Base-by-base conservation (phyloP, 1,140 invertebrate genomes). In the Leptinotarsa undecemlineata region DNA sequence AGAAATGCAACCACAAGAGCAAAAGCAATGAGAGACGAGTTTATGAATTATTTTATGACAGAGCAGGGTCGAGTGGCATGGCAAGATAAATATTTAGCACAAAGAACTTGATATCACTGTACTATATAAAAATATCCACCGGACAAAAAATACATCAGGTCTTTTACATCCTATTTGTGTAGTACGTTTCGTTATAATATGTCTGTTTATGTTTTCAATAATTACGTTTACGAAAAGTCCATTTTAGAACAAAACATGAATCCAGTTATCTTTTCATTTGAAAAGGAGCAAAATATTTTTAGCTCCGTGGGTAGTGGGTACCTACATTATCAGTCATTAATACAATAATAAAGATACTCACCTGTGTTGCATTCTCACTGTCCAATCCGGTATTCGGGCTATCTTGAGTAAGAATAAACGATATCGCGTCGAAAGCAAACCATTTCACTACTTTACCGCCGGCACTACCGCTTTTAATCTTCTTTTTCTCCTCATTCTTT, bases 21-120 rank as follows among this genome's bases (percentile, higher is more conserved):
- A 68, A 68, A 68, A 68, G 66, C 20, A 68, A 47, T 68, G 20
- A 68, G 20, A 68, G 26, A 68, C 33, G 66, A 47, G 33, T 47
- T 68, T 68, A 68, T 68, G 66, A 23, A 68, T 68, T 68, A 68
- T 68, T 68, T 68, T 68, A 68, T 68, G 66, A 68, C 66, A 26
- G 66, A 5, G 20, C 66, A 68, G 33, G 66, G 33, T 23, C 20
- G 66, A 42, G 33, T 68, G 66, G 20, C 66, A 23, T 68, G 33
- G 66, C 23, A 23, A 23, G 23, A 23, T 23, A 23, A 23, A 23
- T 23, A 23, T 23, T 23, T 23, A 23, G 23, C 23, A 23, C 23
- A 4, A 23, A 23, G 23, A 23, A 23, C 23, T 23, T 23, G 23
- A 23, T 23, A 23, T 23, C 23, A 23, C 23, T 23, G 23, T 23